Evolutionary conservation across 2,113 vertebrate species (phyloP), one percentile per base, ranked within the genome.

Genomic region (Siniperca knerii): DNA sequence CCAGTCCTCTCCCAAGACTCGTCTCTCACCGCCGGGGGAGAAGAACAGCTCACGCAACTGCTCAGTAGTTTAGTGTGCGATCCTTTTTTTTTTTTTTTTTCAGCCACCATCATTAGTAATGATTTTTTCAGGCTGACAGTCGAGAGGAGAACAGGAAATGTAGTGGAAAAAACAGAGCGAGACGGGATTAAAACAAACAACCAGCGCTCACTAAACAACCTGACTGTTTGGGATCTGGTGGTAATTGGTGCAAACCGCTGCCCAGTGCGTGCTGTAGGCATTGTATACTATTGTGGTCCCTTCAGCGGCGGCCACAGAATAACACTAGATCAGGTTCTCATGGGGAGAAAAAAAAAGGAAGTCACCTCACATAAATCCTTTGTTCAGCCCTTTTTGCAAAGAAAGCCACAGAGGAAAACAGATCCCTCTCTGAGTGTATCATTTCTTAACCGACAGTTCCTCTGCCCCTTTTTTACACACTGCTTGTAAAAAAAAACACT

Each of bases 351-450:
- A 82, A 85, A 88, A 87, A 87, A 84, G 89, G 87, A 94, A 95
- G 92, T 95, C 90, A 90, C 90, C 92, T 85, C 89, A 92, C 89
- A 95, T 93, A 93, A 93, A 94, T 92, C 89, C 92, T 94, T 96
- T 96, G 92, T 95, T 94, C 79, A 83, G 82, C 74, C 82, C 77
- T 89, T 86, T 86, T 86, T 89, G 83, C 76, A 81, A 80, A 92
- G 89, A 86, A 93, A 92, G 83, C 77, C 87, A 71, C 89, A 84
- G 90, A 90, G 92, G 90, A 92, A 95, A 94, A 92, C 81, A 83
- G 91, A 95, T 94, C 93, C 87, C 76, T 87, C 82, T 73, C 44
- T 0, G 75, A 92, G 90, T 82, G 91, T 90, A 93, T 94, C 88
- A 82, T 93, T 94, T 94, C 87, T 91, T 87, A 90, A 90, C 89